A percentile compares a stretch with the other conserved stretches of the same genome.
phyloP scores from a whole-genome alignment of 1,140 invertebrate species.

The Lycorma delicatula region DNA sequence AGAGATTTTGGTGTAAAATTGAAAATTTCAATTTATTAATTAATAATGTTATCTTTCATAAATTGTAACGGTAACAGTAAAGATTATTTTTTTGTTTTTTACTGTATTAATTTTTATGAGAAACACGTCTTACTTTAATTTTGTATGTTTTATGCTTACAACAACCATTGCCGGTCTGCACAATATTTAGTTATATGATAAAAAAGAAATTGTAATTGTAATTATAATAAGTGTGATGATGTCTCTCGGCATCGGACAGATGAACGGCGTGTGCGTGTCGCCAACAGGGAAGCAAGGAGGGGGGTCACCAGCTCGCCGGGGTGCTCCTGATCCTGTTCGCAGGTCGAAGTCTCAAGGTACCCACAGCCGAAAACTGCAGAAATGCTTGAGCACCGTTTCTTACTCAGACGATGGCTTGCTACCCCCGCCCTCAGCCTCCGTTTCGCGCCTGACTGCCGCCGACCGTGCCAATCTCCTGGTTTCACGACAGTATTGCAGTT shows the following conservation, averaged over 20 bases:
- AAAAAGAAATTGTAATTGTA: no score
- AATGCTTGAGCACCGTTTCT: slow-evolving; percentile 73
- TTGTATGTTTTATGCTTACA: no score
- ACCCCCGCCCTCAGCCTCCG: slow-evolving; percentile 41
- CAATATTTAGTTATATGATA: no score
- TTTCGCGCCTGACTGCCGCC: slow-evolving; percentile 43
- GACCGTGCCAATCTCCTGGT: slow-evolving; percentile 52
- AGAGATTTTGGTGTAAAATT: no score
- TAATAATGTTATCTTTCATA: no score
- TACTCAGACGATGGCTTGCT: slow-evolving; percentile 52
- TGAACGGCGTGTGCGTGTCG: slow-evolving; percentile 29
- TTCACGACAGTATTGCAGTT: slow-evolving; percentile 85
- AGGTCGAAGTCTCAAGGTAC: slow-evolving; percentile 82
- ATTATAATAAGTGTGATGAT: no score
- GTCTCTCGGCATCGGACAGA: slow-evolving; percentile 20
- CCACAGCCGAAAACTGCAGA: slow-evolving; percentile 64
- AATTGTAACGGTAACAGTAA: no score
- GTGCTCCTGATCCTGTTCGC: slow-evolving; percentile 43
- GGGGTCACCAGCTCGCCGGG: slow-evolving; percentile 34
- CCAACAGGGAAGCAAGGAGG: slow-evolving; percentile 23
- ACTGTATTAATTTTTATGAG: no score
- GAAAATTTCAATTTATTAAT: no score
- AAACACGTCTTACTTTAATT: no score
- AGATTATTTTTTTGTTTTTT: no score
- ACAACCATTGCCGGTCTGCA: no score